phyloP scores from a whole-genome alignment of 2,888 invertebrate genomes.

The Punctoribates punctum region DNA sequence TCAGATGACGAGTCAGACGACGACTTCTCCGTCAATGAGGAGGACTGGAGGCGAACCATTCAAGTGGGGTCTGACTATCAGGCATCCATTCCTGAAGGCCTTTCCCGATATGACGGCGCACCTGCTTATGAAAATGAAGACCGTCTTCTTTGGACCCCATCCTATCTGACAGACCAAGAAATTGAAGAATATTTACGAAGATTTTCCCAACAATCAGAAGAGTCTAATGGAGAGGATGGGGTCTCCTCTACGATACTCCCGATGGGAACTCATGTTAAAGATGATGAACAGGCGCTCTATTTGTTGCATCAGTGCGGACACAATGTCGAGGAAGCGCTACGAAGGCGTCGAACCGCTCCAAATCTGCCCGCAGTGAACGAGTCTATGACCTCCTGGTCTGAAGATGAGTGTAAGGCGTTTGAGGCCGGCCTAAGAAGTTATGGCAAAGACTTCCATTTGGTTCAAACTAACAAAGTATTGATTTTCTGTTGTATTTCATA shows the following conservation, averaged over 20 bases:
- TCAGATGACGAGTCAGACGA: conserved; percentile 65
- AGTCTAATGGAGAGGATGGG: conserved; percentile 24
- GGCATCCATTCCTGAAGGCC: conserved; percentile 85
- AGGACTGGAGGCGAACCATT: conserved; percentile 53
- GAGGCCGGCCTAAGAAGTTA: conserved; percentile 88
- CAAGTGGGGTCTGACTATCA: conserved; percentile 85
- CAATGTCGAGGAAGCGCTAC: conserved; percentile 85
- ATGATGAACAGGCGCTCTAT: conserved; percentile 69
- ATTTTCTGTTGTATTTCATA: background rate
- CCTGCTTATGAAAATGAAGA: conserved; percentile 90
- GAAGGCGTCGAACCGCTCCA: conserved; percentile 71
- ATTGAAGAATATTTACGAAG: conserved; percentile 51
- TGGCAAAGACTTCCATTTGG: conserved; percentile 93
- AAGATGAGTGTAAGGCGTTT: conserved; percentile 94
- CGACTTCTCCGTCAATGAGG: conserved; percentile 48
- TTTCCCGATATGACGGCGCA: conserved; percentile 89
- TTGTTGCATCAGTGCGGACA: conserved; percentile 88
- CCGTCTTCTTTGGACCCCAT: conserved; percentile 88
- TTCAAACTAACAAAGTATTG: conserved; percentile 80
- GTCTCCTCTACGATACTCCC: conserved; percentile 49
- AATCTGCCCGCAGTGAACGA: conserved; percentile 60
- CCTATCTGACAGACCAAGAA: conserved; percentile 60
- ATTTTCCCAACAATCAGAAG: conserved; percentile 1
- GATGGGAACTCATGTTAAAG: conserved; percentile 71
- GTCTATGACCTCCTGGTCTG: conserved; percentile 85